These are phyloP conservation scores for Lycocerus yunnanus DNA, from an alignment of 2,888 invertebrate species.

Conservation along the genomic window DNA sequence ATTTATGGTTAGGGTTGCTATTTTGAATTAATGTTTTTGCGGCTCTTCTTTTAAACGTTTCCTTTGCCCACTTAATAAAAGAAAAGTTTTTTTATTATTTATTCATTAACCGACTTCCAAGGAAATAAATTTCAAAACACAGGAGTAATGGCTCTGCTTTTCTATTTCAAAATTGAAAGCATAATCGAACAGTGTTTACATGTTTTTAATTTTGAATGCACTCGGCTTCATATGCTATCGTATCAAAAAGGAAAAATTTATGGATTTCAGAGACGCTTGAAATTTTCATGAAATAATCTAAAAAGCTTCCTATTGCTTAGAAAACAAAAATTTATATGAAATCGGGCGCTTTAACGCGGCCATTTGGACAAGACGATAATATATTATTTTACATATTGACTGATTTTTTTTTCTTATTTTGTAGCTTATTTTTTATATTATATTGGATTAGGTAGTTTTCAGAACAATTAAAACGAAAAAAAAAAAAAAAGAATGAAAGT, in stretches of 20 bases:
- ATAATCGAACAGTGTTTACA: neutral
- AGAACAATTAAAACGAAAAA: no score
- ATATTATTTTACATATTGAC: no score
- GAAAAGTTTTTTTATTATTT: neutral
- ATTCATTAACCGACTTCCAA: neutral
- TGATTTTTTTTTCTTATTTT: no score
- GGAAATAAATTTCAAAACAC: neutral
- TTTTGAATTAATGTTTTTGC: conserved; percentile 23
- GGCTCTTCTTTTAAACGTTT: neutral
- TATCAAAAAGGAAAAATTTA: neutral
- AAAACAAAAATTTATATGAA: neutral
- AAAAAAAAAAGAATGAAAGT: no score
- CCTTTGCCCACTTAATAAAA: neutral
- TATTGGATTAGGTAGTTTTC: no score
- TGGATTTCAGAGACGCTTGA: neutral
- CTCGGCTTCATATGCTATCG: neutral
- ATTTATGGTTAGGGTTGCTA: conserved; percentile 43
- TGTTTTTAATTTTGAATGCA: neutral
- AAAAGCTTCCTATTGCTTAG: neutral
- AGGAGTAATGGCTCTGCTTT: neutral
- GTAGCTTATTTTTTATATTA: no score
- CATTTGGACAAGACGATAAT: neutral
- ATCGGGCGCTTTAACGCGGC: neutral
- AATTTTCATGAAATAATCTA: neutral
- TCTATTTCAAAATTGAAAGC: neutral